Conservation (phyloP, 1,140 invertebrate species). For the Drosophila subpulchrella region DNA sequence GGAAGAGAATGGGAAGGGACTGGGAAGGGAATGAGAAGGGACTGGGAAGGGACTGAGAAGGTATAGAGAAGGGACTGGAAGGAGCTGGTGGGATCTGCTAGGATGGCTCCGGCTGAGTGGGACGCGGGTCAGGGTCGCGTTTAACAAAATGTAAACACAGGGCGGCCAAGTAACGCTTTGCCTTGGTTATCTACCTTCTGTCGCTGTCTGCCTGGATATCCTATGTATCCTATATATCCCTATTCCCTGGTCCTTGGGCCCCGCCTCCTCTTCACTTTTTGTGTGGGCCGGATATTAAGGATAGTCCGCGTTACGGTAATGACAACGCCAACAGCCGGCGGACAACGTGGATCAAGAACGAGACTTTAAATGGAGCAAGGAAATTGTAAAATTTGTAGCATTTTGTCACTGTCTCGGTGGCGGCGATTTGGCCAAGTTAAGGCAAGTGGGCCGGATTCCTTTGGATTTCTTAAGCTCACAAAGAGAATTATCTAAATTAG, state of each 20-base stretch:
- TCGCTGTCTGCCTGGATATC: constrained; percentile 25
- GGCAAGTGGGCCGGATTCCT: constrained; percentile 26
- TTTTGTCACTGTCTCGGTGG: constrained; percentile 51
- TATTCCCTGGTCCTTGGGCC: not conserved
- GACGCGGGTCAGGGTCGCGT: constrained; percentile 62
- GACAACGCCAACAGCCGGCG: constrained; percentile 72
- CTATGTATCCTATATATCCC: constrained; percentile 3
- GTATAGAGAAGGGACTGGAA: not conserved
- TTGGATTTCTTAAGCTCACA: constrained; percentile 5
- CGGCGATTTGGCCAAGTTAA: constrained; percentile 48
- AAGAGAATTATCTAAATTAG: constrained; percentile 24
- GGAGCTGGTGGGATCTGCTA: not conserved
- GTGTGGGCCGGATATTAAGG: constrained; percentile 67
- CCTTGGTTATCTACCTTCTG: constrained; percentile 54
- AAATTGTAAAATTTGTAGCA: constrained; percentile 79
- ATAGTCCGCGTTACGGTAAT: constrained; percentile 73
- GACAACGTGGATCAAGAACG: constrained; percentile 42
- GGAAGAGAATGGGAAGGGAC: constrained; percentile 2
- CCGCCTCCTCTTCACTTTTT: not conserved
- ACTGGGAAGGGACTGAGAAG: not conserved
- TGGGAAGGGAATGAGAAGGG: not conserved
- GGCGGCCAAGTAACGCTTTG: constrained; percentile 34
- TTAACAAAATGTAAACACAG: constrained; percentile 75
- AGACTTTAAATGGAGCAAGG: constrained; percentile 58
- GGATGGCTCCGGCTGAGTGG: constrained; percentile 18